Base-by-base conservation (phyloP, 2,113 vertebrate species). In the Psilopsiagon aurifrons region DNA sequence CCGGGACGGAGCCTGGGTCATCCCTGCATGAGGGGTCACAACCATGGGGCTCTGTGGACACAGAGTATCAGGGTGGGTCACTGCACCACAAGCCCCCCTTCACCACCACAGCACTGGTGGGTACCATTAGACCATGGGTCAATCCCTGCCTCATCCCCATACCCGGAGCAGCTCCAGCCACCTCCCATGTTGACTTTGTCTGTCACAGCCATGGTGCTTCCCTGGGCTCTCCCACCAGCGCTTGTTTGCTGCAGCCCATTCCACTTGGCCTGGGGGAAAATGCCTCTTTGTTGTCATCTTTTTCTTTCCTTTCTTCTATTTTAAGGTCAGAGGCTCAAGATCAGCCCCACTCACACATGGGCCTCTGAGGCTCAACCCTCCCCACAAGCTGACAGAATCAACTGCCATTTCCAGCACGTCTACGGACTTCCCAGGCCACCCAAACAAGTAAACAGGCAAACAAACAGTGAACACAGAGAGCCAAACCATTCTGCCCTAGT, bases 221-320 rank as follows among this genome's bases (percentile, higher is more conserved):
- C 95, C 62, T 49, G 67, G 75, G n/a, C 94, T 82, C 93, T 68
- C 88, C 80, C 23, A 2, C 82, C 87, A 84, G 69, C 78, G 78
- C 89, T 37, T 73, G 63, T 63, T 35, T 17, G 0, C 27, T 1
- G 64, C 55, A 22, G 70, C 28, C 37, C 46, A 49, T 78, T 94
- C 78, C 17, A 69, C 78, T 76, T 4, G 10, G 86, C 68, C 51
- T 11, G 18, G 33, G 70, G 54, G 64, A 69, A 91, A 95, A 92
- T 0, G 4, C 39, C 84, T 86, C 13, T 49, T 89, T 88, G 37
- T 16, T 60, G 69, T 44, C 23, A 59, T 51, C 28, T 59, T 19
- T 41, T 46, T 28, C n/a, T 83, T 70, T 31, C 75, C 69, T 94
- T 93, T 91, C 89, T 90, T 88, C 94, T 95, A 90, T 97, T 95